Percentiles rank a stretch among this genome's conserved stretches.
These are phyloP conservation scores for Polymixis flavicincta DNA, from an alignment of 2,888 invertebrate genomes.

Conservation along the genomic window DNA sequence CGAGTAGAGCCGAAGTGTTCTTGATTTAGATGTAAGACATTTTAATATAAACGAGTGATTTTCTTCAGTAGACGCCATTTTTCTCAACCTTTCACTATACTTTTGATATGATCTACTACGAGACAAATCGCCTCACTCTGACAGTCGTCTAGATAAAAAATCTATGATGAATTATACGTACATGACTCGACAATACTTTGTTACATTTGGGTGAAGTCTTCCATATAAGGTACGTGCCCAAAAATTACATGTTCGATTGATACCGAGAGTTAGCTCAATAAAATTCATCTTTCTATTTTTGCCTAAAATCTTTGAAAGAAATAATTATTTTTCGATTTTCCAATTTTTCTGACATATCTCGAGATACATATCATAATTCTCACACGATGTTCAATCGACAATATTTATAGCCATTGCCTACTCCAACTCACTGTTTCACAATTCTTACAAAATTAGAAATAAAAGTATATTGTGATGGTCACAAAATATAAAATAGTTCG, in stretches of 20 bases:
- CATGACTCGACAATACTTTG: constrained; percentile 56
- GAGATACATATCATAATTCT: constrained; percentile 75
- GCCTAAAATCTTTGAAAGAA: constrained; percentile 22
- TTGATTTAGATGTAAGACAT: constrained; percentile 67
- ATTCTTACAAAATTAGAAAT: constrained; percentile 20
- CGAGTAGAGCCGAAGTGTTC: constrained; percentile 71
- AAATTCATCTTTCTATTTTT: constrained; percentile 36
- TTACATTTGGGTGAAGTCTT: constrained; percentile 60
- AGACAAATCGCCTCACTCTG: constrained; percentile 41
- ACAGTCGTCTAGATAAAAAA: constrained; percentile 48
- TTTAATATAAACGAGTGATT: constrained; percentile 64
- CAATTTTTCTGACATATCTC: constrained; percentile 74
- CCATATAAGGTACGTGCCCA: constrained; percentile 46
- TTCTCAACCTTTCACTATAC: constrained; percentile 58
- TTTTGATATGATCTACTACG: constrained; percentile 60
- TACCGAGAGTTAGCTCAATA: constrained; percentile 33
- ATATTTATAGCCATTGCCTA: constrained; percentile 23
- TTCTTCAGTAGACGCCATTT: constrained; percentile 68
- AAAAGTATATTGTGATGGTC: constrained; percentile 19
- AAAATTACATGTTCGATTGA: constrained; percentile 37
- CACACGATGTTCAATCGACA: constrained; percentile 42
- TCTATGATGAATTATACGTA: constrained; percentile 33
- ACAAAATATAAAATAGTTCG: constrained; percentile 40
- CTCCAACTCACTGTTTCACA: constrained; percentile 16
- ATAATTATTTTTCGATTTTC: constrained; percentile 45